A percentile compares a stretch with the other conserved stretches of the same genome.
Conservation (phyloP, 2,797 vertebrate genomes). For the Epinephelus awoara region DNA sequence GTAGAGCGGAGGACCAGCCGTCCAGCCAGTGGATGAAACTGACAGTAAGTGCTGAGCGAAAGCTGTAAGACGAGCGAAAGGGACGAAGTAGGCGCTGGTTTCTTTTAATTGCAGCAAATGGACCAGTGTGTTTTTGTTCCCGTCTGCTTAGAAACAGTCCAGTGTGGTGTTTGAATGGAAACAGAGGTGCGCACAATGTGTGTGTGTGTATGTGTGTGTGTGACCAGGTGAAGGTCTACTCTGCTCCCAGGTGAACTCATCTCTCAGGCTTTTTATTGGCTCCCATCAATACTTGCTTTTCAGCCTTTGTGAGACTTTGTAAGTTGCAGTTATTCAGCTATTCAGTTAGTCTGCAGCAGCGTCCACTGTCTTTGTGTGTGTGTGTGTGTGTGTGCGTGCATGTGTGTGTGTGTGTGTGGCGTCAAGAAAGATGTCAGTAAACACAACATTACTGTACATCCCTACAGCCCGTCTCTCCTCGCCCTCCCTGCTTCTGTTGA, state of each 20-base stretch:
- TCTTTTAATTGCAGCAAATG: conserved; percentile 48
- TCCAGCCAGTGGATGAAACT: conserved; percentile 76
- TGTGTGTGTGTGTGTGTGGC: conserved; percentile 18
- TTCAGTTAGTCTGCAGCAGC: conserved; percentile 37
- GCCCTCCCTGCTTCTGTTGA: conserved; percentile 75
- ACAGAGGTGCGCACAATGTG: conserved; percentile 28
- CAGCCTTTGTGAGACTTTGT: conserved; percentile 56
- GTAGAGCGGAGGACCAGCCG: conserved; percentile 70
- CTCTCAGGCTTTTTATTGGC: conserved; percentile 57
- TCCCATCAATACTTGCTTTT: conserved; percentile 44
- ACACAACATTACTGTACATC: conserved; percentile 57
- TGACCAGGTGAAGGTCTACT: conserved; percentile 68
- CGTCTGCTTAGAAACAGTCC: conserved; percentile 67
- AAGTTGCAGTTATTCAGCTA: conserved; percentile 33
- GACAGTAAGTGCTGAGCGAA: conserved; percentile 76
- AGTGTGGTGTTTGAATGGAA: conserved; percentile 49
- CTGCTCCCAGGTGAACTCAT: conserved; percentile 74
- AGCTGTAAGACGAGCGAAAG: conserved; percentile 28
- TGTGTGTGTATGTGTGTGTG: conserved; percentile 24
- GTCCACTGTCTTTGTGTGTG: conserved; percentile 17
- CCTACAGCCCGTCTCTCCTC: conserved; percentile 16
- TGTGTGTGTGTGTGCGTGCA: conserved; percentile 25
- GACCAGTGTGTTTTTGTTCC: conserved; percentile 39
- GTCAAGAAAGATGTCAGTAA: conserved; percentile 53
- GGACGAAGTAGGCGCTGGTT: conserved; percentile 27